A percentile compares a stretch with the other conserved stretches of the same genome.
Conservation (phyloP, 2,113 vertebrate genomes). For the Phrynosoma blainvillii region DNA sequence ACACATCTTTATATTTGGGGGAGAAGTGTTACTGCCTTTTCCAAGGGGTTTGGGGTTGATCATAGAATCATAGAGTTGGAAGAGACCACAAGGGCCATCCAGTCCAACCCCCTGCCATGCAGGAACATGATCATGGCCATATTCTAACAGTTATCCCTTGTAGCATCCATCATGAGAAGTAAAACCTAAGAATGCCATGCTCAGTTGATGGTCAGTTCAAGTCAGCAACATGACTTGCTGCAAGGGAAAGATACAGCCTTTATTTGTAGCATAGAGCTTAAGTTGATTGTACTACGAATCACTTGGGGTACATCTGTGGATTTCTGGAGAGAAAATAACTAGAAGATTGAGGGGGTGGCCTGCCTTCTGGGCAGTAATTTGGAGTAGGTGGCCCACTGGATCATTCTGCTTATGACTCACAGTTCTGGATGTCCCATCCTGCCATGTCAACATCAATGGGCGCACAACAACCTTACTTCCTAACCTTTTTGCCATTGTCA, state of each 20-base stretch:
- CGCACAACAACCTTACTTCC: not conserved
- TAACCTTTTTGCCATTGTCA: not conserved
- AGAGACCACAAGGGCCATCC: no score
- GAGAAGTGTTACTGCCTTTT: no score
- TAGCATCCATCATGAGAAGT: not conserved
- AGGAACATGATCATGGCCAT: no score
- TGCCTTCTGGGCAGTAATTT: not conserved
- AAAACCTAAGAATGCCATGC: not conserved
- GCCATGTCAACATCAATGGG: not conserved
- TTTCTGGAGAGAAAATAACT: not conserved
- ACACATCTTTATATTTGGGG: no score
- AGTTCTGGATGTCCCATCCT: not conserved
- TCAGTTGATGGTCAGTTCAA: not conserved
- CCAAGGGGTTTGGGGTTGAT: no score
- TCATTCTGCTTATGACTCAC: not conserved
- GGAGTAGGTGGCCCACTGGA: not conserved
- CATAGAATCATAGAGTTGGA: no score
- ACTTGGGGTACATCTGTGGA: not conserved
- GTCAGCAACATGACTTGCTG: not conserved
- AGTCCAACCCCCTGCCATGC: no score
- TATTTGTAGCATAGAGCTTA: no score
- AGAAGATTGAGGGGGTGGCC: no score
- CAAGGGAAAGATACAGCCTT: no score
- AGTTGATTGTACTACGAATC: not conserved
- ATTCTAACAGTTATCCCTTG: no score